Conservation (phyloP, 2,888 invertebrate genomes). For the Leptopilina drosophilae region DNA sequence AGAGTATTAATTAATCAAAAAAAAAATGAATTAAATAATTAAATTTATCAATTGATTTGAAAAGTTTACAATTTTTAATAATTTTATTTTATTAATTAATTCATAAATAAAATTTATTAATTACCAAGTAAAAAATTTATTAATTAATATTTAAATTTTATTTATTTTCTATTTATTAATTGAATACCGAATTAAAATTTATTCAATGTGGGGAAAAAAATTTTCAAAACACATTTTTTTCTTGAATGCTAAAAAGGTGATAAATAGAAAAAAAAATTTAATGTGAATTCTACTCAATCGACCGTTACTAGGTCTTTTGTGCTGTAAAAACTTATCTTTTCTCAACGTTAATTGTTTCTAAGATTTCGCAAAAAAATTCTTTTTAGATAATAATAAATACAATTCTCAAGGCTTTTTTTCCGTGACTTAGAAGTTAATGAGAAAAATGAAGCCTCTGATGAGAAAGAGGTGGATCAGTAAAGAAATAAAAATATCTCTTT, state of each 20-base stretch:
- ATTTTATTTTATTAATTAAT: background rate
- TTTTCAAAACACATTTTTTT: background rate
- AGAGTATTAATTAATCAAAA: background rate
- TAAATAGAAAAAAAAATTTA: slow-evolving; percentile 15
- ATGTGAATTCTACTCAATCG: slow-evolving; percentile 32
- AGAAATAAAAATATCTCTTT: slow-evolving; percentile 10
- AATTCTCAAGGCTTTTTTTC: slow-evolving; percentile 18
- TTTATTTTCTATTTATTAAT: too few species aligned
- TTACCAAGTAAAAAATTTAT: too few species aligned
- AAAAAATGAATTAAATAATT: too few species aligned
- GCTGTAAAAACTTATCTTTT: slow-evolving; percentile 21
- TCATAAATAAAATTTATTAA: too few species aligned
- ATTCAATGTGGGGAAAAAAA: background rate
- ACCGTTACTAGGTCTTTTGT: slow-evolving; percentile 25
- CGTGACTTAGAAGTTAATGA: background rate
- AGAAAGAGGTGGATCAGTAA: slow-evolving; percentile 15
- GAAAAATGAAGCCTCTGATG: slow-evolving; percentile 1
- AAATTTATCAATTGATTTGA: background rate
- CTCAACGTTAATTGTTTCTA: slow-evolving; percentile 22
- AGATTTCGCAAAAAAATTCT: slow-evolving; percentile 20
- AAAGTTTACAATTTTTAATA: too few species aligned
- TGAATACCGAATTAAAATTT: background rate
- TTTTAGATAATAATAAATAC: background rate
- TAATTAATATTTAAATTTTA: too few species aligned
- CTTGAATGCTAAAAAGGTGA: slow-evolving; percentile 1